Evolutionary conservation across 2,888 invertebrate species (phyloP), one percentile per base, ranked within the genome.

Genomic region (Dryobota labecula): DNA sequence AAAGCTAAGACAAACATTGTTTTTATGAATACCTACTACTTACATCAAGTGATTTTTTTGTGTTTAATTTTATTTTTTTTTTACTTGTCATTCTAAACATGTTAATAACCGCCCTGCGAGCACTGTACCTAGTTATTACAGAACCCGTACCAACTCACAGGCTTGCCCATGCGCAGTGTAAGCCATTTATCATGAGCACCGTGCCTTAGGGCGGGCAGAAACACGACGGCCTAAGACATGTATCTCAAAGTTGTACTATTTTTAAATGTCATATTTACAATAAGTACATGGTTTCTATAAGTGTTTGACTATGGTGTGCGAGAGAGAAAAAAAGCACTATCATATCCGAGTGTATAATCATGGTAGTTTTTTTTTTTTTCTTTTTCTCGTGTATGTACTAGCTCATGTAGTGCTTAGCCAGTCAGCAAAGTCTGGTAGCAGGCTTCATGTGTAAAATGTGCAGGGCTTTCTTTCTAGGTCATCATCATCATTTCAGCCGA

Each of bases 171-270:
- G 63, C 60, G 36, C 47, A 65, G 68, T 53, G 57, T 36, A n/a
- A 56, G 69, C 80, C 79, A 86, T 87, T 87, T 77, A 88, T 88
- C 84, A 87, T 63, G 68, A 73, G 36, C 56, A 56, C 71, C 75
- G 68, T 61, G 85, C 87, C 83, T 64, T 8, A 69, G 80, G 84
- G 83, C 81, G 87, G 82, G 77, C 53, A 73, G 78, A 77, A 68
- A 64, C 63, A 83, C 76, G 80, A 61, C 51, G 67, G 70, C 67
- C 82, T 76, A 78, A 76, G 64, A 70, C 51, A 61, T 69, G 47
- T 54, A 70, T 68, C 70, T 75, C 62, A 70, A 79, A 85, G 74
- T 83, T 75, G 78, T 76, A 84, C 77, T 78, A 76, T 76, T 82
- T 82, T 79, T 78, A 73, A 78, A 72, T 62, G 20, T 57, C 45